Conservation (phyloP, 30 jellyfish, hydroid and myxozoan genomes). For the Phacellophora camtschatica region DNA sequence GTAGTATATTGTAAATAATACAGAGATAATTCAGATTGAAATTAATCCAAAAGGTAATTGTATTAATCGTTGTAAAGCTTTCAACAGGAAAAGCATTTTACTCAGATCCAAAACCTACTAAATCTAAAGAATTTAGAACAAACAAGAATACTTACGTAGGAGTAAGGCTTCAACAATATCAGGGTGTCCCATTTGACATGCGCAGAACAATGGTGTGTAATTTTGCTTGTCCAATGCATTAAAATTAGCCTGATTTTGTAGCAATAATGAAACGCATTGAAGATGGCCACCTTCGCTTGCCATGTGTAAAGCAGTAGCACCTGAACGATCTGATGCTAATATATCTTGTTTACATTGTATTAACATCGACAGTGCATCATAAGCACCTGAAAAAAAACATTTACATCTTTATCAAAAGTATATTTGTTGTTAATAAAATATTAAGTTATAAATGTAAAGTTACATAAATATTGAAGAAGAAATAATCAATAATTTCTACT, state of each 20-base stretch:
- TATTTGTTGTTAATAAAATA: too few species aligned
- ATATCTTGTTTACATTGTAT: conserved; percentile 64
- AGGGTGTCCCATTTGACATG: conserved; percentile 92
- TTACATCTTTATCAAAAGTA: too few species aligned
- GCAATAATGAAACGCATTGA: conserved; percentile 72
- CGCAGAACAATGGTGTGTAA: conserved; percentile 87
- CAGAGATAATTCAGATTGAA: too few species aligned
- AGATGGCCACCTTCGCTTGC: conserved; percentile 92
- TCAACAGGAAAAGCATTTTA: too few species aligned
- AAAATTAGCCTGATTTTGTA: conserved; percentile 86
- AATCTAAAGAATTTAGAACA: too few species aligned
- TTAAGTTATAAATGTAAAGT: too few species aligned
- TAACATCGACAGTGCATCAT: conserved; percentile 47
- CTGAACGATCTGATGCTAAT: conserved; percentile 69
- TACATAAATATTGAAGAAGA: too few species aligned
- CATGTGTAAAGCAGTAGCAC: conserved; percentile 95
- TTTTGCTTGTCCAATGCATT: conserved; percentile 75
- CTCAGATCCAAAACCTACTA: too few species aligned
- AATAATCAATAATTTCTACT: too few species aligned
- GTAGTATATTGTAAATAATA: too few species aligned
- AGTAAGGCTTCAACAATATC: conserved; percentile 75
- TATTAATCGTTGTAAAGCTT: too few species aligned
- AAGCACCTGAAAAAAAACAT: conserved; percentile 69
- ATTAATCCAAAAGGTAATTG: too few species aligned
- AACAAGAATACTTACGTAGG: conserved; percentile 31